phyloP scores from a whole-genome alignment of 2,888 invertebrate species.

The Oxystoma pomonae region DNA sequence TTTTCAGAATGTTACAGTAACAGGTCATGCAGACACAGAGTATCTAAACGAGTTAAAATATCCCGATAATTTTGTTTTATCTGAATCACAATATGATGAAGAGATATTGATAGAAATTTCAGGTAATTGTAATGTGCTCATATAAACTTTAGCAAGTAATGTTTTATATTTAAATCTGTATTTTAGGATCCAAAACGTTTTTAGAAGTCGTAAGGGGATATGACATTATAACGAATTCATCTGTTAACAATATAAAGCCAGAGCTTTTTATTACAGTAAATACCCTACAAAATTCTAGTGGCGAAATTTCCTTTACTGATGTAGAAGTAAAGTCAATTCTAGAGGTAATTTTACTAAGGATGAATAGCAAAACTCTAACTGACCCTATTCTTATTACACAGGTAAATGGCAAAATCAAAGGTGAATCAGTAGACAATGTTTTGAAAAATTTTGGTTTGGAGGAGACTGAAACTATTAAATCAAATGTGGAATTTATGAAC shows the following conservation, averaged over 20 bases:
- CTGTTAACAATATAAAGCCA: constrained; percentile 49
- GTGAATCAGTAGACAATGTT: constrained; percentile 45
- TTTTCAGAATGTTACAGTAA: constrained; percentile 46
- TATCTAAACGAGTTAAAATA: constrained; percentile 51
- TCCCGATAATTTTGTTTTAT: constrained; percentile 51
- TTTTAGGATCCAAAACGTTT: constrained; percentile 51
- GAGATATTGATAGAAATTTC: not conserved
- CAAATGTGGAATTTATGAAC: constrained; percentile 49
- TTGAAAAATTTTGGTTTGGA: constrained; percentile 49
- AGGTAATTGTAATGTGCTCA: not conserved
- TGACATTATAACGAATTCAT: constrained; percentile 43
- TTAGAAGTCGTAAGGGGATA: constrained; percentile 40
- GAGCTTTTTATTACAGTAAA: constrained; percentile 49
- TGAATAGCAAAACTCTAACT: constrained; percentile 25
- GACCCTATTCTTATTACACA: no score
- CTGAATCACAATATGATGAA: constrained; percentile 7
- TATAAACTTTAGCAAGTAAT: not conserved
- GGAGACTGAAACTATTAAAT: constrained; percentile 44
- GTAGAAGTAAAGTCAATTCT: constrained; percentile 51
- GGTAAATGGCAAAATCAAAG: constrained; percentile 51
- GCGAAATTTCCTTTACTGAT: constrained; percentile 51
- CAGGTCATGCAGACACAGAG: constrained; percentile 38
- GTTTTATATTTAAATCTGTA: not conserved
- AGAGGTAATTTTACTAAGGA: constrained; percentile 41
- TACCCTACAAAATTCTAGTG: constrained; percentile 46